These are phyloP conservation scores for Chrysodeixis includens DNA, from an alignment of 2,888 invertebrate species.

Conservation along the genomic window DNA sequence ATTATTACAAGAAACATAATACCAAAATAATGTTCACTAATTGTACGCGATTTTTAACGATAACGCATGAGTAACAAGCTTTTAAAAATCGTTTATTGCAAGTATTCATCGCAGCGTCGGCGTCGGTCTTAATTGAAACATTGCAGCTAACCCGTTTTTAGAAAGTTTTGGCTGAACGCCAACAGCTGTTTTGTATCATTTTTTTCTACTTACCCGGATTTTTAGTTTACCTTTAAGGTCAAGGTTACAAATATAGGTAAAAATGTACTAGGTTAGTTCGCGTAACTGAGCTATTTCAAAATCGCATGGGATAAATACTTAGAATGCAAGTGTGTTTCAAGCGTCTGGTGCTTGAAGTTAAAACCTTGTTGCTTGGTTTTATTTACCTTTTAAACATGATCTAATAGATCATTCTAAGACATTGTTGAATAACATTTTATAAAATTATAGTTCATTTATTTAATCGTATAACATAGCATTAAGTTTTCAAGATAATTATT, in stretches of 20 bases:
- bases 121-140: conserved; percentile 74
- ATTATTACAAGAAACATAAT: conserved; percentile 43
- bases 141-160: conserved; percentile 80
- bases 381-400: conserved; percentile 4
- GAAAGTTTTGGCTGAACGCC: conserved; percentile 82
- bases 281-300: background rate
- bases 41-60: conserved; percentile 45
- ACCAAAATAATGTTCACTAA: conserved; percentile 45
- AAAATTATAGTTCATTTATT: conserved; percentile 13
- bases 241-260: conserved; percentile 71
- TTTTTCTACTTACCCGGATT: conserved; percentile 68
- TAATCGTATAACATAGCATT: conserved; percentile 7
- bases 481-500: conserved; percentile 29
- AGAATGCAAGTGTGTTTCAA: background rate
- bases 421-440: background rate
- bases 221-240: conserved; percentile 76
- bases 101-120: conserved; percentile 46
- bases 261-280: conserved; percentile 21
- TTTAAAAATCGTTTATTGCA: conserved; percentile 59
- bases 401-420: background rate
- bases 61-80: conserved; percentile 49
- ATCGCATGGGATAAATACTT: background rate
- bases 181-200: conserved; percentile 75
- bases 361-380: background rate
- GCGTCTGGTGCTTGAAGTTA: background rate